phyloP scores from a whole-genome alignment of 2,888 invertebrate genomes.

The Seira musarum region DNA sequence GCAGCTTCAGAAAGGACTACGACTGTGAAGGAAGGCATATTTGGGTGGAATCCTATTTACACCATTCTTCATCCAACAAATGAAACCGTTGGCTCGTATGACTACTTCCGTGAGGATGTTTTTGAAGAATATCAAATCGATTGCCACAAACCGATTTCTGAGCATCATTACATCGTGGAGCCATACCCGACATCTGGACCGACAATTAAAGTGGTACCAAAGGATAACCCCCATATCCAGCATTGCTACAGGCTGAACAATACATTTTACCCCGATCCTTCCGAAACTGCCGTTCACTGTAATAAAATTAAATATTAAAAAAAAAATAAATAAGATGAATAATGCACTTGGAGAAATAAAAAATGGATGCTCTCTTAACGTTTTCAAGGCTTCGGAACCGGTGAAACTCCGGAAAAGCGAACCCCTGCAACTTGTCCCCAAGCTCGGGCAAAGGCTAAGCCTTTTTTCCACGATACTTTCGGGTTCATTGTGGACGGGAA shows the following conservation, averaged over 20 bases:
- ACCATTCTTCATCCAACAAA: conserved; percentile 39
- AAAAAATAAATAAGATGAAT: too few relatives aligned
- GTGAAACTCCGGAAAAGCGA: conserved; percentile 6
- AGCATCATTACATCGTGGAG: conserved; percentile 15
- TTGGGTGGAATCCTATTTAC: conserved; percentile 52
- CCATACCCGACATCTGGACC: conserved; percentile 37
- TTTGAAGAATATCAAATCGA: conserved; percentile 17
- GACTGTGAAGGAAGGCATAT: conserved; percentile 25
- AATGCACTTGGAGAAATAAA: background rate
- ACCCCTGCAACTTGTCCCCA: background rate
- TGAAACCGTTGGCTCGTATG: conserved; percentile 39
- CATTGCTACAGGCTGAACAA: conserved; percentile 40
- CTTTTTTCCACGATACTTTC: conserved; percentile 23
- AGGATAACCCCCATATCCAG: too few relatives aligned
- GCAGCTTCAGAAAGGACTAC: conserved; percentile 37
- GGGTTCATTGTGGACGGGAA: background rate
- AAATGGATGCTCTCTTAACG: too few relatives aligned
- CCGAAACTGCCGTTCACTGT: background rate
- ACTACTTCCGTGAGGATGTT: conserved; percentile 37
- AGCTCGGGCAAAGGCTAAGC: background rate
- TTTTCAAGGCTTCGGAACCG: background rate
- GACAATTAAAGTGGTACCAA: background rate
- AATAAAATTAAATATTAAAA: too few relatives aligned
- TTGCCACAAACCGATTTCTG: conserved; percentile 29
- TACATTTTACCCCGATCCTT: background rate